phyloP scores from a whole-genome alignment of 2,113 vertebrate species.

The Entomyzon cyanotis region DNA sequence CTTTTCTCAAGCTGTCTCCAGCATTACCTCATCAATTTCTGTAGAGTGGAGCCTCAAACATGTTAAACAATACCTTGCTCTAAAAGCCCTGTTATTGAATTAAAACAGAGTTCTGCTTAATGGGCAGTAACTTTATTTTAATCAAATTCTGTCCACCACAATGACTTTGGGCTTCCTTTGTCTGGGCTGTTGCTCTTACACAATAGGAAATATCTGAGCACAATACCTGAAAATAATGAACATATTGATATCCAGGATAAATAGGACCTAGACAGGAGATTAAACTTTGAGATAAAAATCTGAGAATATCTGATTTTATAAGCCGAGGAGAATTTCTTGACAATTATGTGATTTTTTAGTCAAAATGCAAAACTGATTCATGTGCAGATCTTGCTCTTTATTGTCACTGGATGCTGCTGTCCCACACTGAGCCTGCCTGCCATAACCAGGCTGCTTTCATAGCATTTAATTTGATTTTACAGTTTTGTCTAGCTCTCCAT shows the following conservation, averaged over 20 bases:
- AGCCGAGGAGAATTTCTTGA: neutral
- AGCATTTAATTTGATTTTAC: neutral
- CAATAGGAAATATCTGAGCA: neutral
- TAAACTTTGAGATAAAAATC: neutral
- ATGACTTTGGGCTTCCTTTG: neutral
- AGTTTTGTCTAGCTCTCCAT: neutral
- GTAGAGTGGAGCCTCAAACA: conserved; percentile 22
- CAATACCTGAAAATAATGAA: neutral
- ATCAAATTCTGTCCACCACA: neutral
- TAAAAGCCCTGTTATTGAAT: conserved; percentile 13
- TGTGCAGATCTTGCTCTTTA: neutral
- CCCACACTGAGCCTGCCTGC: neutral
- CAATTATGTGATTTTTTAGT: neutral
- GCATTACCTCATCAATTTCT: conserved; percentile 61
- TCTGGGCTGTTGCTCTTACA: conserved; percentile 4
- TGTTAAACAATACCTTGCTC: conserved; percentile 39
- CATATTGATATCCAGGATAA: neutral
- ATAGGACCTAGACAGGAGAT: neutral
- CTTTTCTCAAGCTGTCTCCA: conserved; percentile 43
- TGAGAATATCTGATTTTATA: conserved; percentile 10
- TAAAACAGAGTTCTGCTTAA: neutral
- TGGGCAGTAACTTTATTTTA: neutral
- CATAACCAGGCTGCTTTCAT: neutral
- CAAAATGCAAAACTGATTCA: neutral
- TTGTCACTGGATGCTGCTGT: neutral